phyloP scores from a whole-genome alignment of 2,113 vertebrate species.

The Lota lota region DNA sequence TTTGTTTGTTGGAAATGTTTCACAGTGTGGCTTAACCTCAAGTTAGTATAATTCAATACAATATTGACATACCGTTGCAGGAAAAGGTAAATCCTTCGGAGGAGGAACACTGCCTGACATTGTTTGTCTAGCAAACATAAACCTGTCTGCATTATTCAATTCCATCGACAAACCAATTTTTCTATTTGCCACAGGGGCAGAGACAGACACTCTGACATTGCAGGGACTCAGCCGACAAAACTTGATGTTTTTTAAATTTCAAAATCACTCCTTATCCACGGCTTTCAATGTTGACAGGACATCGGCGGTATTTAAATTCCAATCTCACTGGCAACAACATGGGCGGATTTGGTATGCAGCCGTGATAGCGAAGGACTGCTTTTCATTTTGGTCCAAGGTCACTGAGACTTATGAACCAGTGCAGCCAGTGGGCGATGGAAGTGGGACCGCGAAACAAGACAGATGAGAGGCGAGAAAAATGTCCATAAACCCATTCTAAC shows the following conservation, averaged over 20 bases:
- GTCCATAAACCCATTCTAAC: constrained; percentile 28
- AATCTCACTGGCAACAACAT: constrained; percentile 21
- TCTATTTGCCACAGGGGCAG: not conserved
- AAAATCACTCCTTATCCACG: not conserved
- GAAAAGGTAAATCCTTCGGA: no score
- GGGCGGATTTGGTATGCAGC: constrained; percentile 40
- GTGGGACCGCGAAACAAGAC: constrained; percentile 40
- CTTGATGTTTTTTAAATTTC: not conserved
- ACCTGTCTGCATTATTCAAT: not conserved
- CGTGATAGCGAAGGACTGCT: constrained; percentile 11
- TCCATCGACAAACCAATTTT: not conserved
- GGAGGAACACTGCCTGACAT: not conserved
- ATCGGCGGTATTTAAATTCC: constrained; percentile 27
- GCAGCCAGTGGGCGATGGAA: constrained; percentile 37
- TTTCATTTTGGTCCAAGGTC: constrained; percentile 38
- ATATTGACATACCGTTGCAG: no score
- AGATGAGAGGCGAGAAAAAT: constrained; percentile 36
- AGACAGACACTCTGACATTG: not conserved
- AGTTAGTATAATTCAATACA: no score
- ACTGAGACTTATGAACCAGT: constrained; percentile 45
- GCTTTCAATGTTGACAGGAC: not conserved
- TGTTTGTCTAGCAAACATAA: constrained; percentile 5
- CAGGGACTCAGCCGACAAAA: not conserved
- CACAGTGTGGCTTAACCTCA: no score
- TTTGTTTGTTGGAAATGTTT: no score